A percentile compares a stretch with the other conserved stretches of the same genome.
Conservation (phyloP, 2,888 invertebrate genomes). For the Diogma glabrata region DNA sequence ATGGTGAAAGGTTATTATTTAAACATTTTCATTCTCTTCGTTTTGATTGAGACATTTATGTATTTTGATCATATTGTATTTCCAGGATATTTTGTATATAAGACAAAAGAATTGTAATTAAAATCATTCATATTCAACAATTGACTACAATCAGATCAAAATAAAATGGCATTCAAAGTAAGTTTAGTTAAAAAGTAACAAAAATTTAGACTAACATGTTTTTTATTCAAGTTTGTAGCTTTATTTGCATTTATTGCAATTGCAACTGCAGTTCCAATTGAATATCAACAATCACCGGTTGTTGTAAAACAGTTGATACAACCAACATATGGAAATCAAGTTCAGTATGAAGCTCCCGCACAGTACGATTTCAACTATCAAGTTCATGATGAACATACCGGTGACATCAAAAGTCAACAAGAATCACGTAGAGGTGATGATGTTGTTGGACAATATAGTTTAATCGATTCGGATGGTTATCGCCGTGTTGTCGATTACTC, state of each 20-base stretch:
- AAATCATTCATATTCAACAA: too few relatives aligned
- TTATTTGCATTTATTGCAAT: constrained; percentile 27
- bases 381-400: constrained; percentile 40
- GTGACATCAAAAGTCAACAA: constrained; percentile 41
- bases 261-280: constrained; percentile 23
- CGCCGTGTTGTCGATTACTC: constrained; percentile 41
- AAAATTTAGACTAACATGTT: too few relatives aligned
- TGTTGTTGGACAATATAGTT: constrained; percentile 40
- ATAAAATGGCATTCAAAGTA: too few relatives aligned
- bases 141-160: too few relatives aligned
- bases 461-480: constrained; percentile 42
- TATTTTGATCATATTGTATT: too few relatives aligned
- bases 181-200: too few relatives aligned
- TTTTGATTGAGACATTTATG: too few relatives aligned
- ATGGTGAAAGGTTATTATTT: too few relatives aligned
- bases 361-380: constrained; percentile 39
- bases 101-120: too few relatives aligned
- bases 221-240: too few relatives aligned
- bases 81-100: too few relatives aligned
- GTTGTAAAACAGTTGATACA: constrained; percentile 1
- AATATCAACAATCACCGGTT: not conserved
- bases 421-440: constrained; percentile 41
- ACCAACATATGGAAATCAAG: not conserved
- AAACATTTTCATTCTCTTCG: too few relatives aligned
- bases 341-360: constrained; percentile 30